A percentile compares a stretch with the other conserved stretches of the same genome.
These are phyloP conservation scores for Pectinophora gossypiella DNA, from an alignment of 1,140 invertebrate genomes.

Conservation along the genomic window DNA sequence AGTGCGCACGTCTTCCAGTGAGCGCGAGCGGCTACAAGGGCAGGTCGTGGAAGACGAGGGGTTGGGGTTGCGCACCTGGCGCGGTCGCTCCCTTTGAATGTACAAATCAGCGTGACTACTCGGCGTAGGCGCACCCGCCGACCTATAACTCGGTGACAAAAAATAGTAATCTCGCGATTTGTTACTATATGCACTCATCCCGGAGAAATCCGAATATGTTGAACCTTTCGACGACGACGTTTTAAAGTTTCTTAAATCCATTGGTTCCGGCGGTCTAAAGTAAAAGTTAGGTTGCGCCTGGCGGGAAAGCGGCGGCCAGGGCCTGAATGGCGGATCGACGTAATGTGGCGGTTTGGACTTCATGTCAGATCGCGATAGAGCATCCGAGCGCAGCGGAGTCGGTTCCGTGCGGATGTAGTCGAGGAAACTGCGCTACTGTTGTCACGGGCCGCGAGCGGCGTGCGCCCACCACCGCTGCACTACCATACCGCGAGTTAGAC, in stretches of 20 bases:
- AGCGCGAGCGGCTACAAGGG: conserved; percentile 79
- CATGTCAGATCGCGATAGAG: conserved; percentile 58
- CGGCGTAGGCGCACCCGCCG: conserved; percentile 70
- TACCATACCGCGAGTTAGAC: conserved; percentile 42
- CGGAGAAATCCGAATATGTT: conserved; percentile 70
- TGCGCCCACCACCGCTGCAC: conserved; percentile 47
- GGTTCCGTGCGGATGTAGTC: conserved; percentile 62
- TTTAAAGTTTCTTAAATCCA: conserved; percentile 68
- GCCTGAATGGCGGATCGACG: conserved; percentile 68
- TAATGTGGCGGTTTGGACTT: conserved; percentile 72
- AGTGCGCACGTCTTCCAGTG: conserved; percentile 81
- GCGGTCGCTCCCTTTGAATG: conserved; percentile 65
- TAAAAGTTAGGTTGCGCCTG: conserved; percentile 76
- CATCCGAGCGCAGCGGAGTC: conserved; percentile 54
- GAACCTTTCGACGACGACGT: conserved; percentile 71
- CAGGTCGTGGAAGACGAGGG: conserved; percentile 50
- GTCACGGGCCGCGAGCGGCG: conserved; percentile 40
- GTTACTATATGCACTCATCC: conserved; percentile 60
- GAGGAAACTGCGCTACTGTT: conserved; percentile 61
- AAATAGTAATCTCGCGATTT: conserved; percentile 83
- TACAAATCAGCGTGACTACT: conserved; percentile 62
- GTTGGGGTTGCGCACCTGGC: conserved; percentile 49
- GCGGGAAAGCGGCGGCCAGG: conserved; percentile 79
- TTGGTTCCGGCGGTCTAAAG: conserved; percentile 76
- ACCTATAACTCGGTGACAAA: conserved; percentile 80